Evolutionary conservation across 2,797 vertebrate genomes (phyloP).

Genomic region (Danionella dracula): DNA sequence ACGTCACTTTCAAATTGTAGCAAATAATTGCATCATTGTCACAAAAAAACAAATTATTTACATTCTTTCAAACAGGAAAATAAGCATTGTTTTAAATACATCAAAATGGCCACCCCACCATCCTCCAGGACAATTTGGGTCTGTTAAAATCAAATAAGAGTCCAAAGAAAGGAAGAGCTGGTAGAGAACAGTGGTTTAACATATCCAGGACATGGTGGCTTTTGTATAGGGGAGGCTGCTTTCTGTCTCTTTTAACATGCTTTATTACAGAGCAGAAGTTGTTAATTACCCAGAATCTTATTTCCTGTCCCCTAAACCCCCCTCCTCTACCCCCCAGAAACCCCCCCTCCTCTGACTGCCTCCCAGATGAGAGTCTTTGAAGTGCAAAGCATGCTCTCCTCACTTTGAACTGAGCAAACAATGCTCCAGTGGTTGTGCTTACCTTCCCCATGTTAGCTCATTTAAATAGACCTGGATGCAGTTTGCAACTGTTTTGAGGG

Average conservation of each 20-base stretch:
- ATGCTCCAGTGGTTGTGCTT: constrained; percentile 80
- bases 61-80: too few relatives aligned
- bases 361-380: constrained; percentile 87
- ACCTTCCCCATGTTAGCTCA: constrained; percentile 80
- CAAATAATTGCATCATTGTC: background rate
- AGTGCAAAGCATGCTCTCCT: constrained; percentile 84
- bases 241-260: constrained; percentile 58
- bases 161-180: background rate
- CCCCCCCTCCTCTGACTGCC: constrained; percentile 67
- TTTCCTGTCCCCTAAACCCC: constrained; percentile 76
- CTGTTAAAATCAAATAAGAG: constrained; percentile 30
- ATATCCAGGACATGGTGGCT: constrained; percentile 54
- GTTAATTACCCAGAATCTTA: constrained; percentile 86
- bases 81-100: constrained; percentile 5
- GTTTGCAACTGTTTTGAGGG: constrained; percentile 72
- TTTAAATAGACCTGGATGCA: constrained; percentile 83
- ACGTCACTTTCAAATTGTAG: too few relatives aligned
- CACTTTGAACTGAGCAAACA: constrained; percentile 85
- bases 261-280: constrained; percentile 83
- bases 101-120: background rate
- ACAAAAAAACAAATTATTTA: constrained; percentile 32
- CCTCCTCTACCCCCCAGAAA: constrained; percentile 51
- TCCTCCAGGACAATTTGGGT: constrained; percentile 22
- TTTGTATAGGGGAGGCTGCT: constrained; percentile 54
- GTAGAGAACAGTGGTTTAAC: constrained; percentile 20